Evolutionary conservation across 2,113 vertebrate species (phyloP).

Genomic region (Seriola rivoliana): DNA sequence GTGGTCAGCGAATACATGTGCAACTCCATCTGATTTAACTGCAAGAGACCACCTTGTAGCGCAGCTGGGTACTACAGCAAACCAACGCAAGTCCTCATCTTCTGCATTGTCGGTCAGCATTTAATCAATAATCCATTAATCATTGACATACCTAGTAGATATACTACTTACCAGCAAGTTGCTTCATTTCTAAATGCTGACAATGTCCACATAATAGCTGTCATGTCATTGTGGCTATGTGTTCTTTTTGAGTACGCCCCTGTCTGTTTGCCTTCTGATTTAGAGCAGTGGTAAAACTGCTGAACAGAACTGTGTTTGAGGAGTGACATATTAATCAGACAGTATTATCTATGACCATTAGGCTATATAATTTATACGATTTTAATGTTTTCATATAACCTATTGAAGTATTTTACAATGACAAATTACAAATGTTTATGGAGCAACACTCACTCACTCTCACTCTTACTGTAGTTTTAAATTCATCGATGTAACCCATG

Average conservation of each 20-base stretch:
- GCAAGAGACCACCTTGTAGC: too few relatives aligned
- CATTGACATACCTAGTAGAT: not conserved
- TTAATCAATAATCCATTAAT: not conserved
- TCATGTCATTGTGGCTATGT: not conserved
- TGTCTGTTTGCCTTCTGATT: not conserved
- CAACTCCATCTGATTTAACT: too few relatives aligned
- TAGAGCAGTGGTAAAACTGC: not conserved
- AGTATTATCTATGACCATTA: not conserved
- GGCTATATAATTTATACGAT: not conserved
- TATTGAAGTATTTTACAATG: conserved; percentile 5
- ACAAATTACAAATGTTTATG: conserved; percentile 12
- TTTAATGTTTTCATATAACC: not conserved
- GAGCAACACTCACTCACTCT: conserved; percentile 4
- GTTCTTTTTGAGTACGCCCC: too few relatives aligned
- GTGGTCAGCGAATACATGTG: too few relatives aligned
- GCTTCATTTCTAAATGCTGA: not conserved
- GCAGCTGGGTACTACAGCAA: too few relatives aligned
- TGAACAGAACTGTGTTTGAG: not conserved
- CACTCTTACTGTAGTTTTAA: conserved; percentile 31
- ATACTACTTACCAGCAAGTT: not conserved
- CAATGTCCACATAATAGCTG: not conserved
- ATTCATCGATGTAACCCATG: conserved; percentile 31
- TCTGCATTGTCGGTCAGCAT: too few relatives aligned
- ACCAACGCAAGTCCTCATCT: too few relatives aligned
- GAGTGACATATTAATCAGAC: not conserved